Percentiles rank a stretch among this genome's conserved stretches.
Conservation (phyloP, 2,113 vertebrate species). For the Proteles cristata region DNA sequence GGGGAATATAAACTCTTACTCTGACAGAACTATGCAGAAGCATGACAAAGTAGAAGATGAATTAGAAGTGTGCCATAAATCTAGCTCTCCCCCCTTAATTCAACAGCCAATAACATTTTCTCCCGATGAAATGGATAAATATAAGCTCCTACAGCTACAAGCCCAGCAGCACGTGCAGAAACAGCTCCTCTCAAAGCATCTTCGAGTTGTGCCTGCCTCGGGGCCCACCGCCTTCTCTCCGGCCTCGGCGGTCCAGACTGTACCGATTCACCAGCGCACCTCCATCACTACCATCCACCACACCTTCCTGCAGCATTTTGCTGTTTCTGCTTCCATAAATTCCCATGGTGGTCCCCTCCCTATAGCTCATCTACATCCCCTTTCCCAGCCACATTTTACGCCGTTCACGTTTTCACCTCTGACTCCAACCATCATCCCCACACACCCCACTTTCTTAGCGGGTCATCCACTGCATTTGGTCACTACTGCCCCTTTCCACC, state of each 20-base stretch:
- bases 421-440: slow-evolving; percentile 84
- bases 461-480: slow-evolving; percentile 85
- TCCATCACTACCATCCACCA: slow-evolving; percentile 91
- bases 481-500: slow-evolving; percentile 83
- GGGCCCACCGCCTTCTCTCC: slow-evolving; percentile 83
- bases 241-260: slow-evolving; percentile 82
- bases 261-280: slow-evolving; percentile 85
- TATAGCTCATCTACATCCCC: slow-evolving; percentile 89
- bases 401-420: slow-evolving; percentile 87
- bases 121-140: slow-evolving; percentile 97
- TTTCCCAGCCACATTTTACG: slow-evolving; percentile 88
- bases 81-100: slow-evolving; percentile 85
- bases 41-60: slow-evolving; percentile 78
- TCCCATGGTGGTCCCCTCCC: slow-evolving; percentile 82
- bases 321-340: slow-evolving; percentile 87
- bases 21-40: slow-evolving; percentile 85
- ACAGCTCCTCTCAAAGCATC: slow-evolving; percentile 87
- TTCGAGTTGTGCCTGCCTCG: slow-evolving; percentile 83
- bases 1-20: slow-evolving; percentile 78
- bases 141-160: slow-evolving; percentile 95
- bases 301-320: slow-evolving; percentile 90
- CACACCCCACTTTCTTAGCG: slow-evolving; percentile 86
- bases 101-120: slow-evolving; percentile 94
- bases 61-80: slow-evolving; percentile 81
- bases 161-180: slow-evolving; percentile 98